phyloP scores from a whole-genome alignment of 1,140 invertebrate species.

The Sarcophaga bullata region DNA sequence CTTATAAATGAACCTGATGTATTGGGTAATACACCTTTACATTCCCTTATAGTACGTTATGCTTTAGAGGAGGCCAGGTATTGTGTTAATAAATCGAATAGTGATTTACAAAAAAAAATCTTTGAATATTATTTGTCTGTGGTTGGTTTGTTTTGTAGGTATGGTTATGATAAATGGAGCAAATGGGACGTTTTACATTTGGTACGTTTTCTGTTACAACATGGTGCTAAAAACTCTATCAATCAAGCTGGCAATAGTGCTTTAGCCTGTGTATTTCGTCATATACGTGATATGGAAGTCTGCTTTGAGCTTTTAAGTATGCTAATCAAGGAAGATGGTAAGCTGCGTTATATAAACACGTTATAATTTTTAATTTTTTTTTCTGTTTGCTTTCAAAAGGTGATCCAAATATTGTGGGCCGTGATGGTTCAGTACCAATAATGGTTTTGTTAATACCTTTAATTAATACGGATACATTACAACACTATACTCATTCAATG shows the following conservation, averaged over 20 bases:
- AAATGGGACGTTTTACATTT: constrained; percentile 79
- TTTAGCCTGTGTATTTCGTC: constrained; percentile 76
- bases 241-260: constrained; percentile 78
- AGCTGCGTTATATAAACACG: background rate
- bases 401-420: constrained; percentile 75
- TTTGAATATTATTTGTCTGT: too few relatives aligned
- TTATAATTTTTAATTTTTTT: constrained; percentile 21
- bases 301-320: constrained; percentile 78
- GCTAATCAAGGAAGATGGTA: constrained; percentile 74
- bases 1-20: constrained; percentile 79
- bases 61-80: constrained; percentile 74
- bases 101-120: background rate
- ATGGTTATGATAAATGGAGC: constrained; percentile 77
- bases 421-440: constrained; percentile 77
- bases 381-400: constrained; percentile 54
- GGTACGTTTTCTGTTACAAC: constrained; percentile 72
- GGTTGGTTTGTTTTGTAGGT: constrained; percentile 60
- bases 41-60: constrained; percentile 77
- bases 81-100: background rate
- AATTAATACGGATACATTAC: constrained; percentile 79
- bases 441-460: constrained; percentile 80
- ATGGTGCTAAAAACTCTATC: constrained; percentile 75
- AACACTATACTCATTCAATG: constrained; percentile 80
- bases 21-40: constrained; percentile 73
- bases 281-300: constrained; percentile 81